Percentiles rank a stretch among this genome's conserved stretches.
These are phyloP conservation scores for Myripristis jacobus DNA, from an alignment of 2,797 vertebrate genomes.

Conservation along the genomic window DNA sequence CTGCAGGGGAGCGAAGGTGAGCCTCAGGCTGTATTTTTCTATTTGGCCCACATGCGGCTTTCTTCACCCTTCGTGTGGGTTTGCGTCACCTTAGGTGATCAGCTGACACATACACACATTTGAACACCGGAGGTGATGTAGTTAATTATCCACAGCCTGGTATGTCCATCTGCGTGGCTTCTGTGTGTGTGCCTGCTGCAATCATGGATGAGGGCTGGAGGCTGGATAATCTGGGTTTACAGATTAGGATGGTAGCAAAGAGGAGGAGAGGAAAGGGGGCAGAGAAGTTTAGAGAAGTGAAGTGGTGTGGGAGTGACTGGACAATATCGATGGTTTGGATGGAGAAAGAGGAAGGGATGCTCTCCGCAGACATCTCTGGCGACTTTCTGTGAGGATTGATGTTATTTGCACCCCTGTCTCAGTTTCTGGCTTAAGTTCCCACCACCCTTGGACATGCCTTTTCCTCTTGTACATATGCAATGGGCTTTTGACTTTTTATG, in stretches of 20 bases:
- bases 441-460: slow-evolving; percentile 12
- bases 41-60: slow-evolving; percentile 9
- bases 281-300: slow-evolving; percentile 57
- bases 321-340: slow-evolving; percentile 29
- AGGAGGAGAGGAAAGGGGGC: slow-evolving; percentile 58
- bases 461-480: background rate
- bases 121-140: slow-evolving; percentile 45
- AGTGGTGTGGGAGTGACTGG: slow-evolving; percentile 54
- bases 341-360: slow-evolving; percentile 32
- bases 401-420: slow-evolving; percentile 15
- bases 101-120: slow-evolving; percentile 50
- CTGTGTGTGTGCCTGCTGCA: slow-evolving; percentile 67
- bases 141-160: slow-evolving; percentile 73
- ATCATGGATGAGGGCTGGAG: slow-evolving; percentile 68
- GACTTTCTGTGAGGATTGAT: background rate
- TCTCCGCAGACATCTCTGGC: slow-evolving; percentile 25
- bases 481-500: slow-evolving; percentile 30
- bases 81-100: slow-evolving; percentile 34
- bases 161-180: slow-evolving; percentile 82
- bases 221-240: slow-evolving; percentile 89
- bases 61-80: slow-evolving; percentile 4
- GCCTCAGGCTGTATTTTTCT: slow-evolving; percentile 11
- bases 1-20: background rate
- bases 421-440: background rate
- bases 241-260: slow-evolving; percentile 84